Evolutionary conservation across 2,797 vertebrate species (phyloP).

Genomic region (Morelia viridis): DNA sequence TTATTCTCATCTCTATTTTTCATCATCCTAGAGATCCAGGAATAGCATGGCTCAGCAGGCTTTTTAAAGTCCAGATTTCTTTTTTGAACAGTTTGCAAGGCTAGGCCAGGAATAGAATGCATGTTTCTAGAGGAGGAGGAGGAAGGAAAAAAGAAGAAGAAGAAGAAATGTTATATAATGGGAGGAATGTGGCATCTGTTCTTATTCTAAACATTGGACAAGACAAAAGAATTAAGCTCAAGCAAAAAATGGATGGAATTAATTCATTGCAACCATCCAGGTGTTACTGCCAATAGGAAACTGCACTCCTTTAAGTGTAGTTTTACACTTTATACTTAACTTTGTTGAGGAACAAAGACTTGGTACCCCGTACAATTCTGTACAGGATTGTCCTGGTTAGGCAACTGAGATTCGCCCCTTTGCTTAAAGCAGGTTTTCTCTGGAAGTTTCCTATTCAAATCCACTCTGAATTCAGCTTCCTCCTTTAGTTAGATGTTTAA

Average conservation of each 20-base stretch:
- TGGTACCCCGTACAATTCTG: neutral
- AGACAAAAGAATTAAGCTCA: neutral
- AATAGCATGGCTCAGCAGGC: too few species aligned
- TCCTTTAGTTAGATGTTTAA: neutral
- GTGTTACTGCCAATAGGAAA: neutral
- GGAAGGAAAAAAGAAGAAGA: too few species aligned
- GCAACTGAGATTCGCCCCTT: neutral
- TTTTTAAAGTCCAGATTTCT: neutral
- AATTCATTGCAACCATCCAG: neutral
- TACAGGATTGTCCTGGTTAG: neutral
- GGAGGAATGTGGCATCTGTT: neutral
- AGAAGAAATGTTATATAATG: neutral
- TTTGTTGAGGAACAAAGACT: neutral
- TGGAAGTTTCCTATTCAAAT: neutral
- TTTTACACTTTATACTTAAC: neutral
- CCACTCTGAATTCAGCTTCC: neutral
- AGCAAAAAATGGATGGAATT: neutral
- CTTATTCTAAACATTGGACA: neutral
- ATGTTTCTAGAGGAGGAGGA: neutral
- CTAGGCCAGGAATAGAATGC: neutral
- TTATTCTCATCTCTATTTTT: too few species aligned
- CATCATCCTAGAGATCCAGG: fast-evolving
- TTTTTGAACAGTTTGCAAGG: neutral
- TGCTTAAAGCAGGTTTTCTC: too few species aligned
- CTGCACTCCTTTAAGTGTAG: too few species aligned